Evolutionary conservation across 1,140 invertebrate species (phyloP).

Genomic region (Tetragnatha versicolor): DNA sequence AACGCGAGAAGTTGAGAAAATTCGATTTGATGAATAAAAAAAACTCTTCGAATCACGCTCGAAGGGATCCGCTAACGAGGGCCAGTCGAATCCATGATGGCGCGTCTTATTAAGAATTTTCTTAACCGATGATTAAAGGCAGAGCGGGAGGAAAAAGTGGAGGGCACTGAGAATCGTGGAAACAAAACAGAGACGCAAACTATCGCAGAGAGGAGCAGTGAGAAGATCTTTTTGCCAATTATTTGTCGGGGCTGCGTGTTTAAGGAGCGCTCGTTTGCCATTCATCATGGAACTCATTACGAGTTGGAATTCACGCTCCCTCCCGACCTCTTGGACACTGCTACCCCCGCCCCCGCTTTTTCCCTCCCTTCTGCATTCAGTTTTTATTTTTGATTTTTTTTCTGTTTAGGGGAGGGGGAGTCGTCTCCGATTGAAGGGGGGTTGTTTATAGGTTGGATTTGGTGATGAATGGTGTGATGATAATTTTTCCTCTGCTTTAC

Average conservation of each 20-base stretch:
- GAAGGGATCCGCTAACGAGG: conserved; percentile 30
- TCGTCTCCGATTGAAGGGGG: not conserved
- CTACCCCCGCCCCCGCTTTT: not conserved
- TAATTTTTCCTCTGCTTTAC: too few species aligned
- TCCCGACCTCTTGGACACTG: conserved; percentile 29
- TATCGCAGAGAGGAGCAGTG: conserved; percentile 15
- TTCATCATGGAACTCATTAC: conserved; percentile 49
- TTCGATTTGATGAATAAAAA: conserved; percentile 20
- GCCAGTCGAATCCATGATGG: not conserved
- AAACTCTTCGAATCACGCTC: conserved; percentile 24
- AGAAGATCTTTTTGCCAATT: conserved; percentile 45
- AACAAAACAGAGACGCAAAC: conserved; percentile 32
- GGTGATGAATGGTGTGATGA: too few species aligned
- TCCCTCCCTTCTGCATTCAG: too few species aligned
- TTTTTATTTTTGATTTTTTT: too few species aligned
- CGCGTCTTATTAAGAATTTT: conserved; percentile 42
- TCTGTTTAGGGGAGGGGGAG: not conserved
- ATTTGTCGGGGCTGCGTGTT: conserved; percentile 46
- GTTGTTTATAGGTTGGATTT: not conserved
- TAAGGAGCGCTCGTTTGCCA: conserved; percentile 38
- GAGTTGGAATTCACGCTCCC: conserved; percentile 38
- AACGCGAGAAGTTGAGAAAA: conserved; percentile 23
- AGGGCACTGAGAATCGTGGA: not conserved
- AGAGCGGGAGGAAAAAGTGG: not conserved
- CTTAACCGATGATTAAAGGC: conserved; percentile 45